Evolutionary conservation across 2,797 vertebrate genomes (phyloP).

Genomic region (Alca torda): DNA sequence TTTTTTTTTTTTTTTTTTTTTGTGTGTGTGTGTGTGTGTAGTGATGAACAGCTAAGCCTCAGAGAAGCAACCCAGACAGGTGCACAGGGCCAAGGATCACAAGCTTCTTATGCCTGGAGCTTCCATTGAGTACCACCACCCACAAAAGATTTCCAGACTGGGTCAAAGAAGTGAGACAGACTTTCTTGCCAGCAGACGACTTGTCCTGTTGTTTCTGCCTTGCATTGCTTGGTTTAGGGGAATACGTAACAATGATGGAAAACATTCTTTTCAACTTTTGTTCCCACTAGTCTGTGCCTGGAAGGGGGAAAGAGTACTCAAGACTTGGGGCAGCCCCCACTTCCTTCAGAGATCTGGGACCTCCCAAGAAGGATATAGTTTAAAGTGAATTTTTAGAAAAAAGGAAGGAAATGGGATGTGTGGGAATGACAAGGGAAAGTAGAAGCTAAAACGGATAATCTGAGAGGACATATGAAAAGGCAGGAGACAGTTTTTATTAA

Average conservation of each 20-base stretch:
- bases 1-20: accelerated
- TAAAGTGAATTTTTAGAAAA: background rate
- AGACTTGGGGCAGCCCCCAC: background rate
- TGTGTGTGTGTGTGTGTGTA: background rate
- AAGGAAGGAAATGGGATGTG: background rate
- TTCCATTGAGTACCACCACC: background rate
- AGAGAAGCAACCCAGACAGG: background rate
- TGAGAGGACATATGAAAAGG: background rate
- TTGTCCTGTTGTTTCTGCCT: background rate
- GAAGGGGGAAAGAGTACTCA: background rate
- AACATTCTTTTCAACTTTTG: background rate
- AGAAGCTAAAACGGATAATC: background rate
- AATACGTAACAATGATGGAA: background rate
- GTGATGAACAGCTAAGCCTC: background rate
- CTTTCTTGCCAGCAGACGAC: background rate
- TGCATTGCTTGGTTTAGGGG: background rate
- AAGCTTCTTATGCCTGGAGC: background rate
- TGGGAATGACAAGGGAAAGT: background rate
- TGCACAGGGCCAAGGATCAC: background rate
- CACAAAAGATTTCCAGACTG: background rate
- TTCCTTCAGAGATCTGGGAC: background rate
- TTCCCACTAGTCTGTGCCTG: background rate
- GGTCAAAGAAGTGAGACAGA: background rate
- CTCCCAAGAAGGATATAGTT: background rate
- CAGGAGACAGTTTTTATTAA: background rate